Conservation (phyloP, 2,113 vertebrate genomes). For the Corydoras sp. region DNA sequence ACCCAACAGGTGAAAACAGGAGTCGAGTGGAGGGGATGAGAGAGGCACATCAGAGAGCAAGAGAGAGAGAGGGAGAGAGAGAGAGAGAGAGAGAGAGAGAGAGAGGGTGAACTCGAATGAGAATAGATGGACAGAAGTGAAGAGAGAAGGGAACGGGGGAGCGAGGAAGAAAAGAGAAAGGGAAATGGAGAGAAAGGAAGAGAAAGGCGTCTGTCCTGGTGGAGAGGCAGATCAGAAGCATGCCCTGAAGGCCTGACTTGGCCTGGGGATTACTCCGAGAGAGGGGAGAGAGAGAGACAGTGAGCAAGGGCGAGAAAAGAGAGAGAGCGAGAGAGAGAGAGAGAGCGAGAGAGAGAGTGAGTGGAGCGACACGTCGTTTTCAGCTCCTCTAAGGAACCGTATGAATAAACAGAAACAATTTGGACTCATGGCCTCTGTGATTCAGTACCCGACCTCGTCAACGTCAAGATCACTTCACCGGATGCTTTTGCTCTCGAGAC, state of each 20-base stretch:
- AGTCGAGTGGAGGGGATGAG: neutral
- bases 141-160: conserved; percentile 46
- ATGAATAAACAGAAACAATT: conserved; percentile 58
- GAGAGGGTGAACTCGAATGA: conserved; percentile 44
- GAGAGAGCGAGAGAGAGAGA: conserved; percentile 1
- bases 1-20: conserved; percentile 18
- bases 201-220: conserved; percentile 37
- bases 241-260: conserved; percentile 98
- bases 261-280: conserved; percentile 86
- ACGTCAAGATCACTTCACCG: too few species aligned
- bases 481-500: too few species aligned
- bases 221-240: conserved; percentile 96
- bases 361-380: conserved; percentile 81
- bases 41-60: neutral
- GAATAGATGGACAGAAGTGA: conserved; percentile 6
- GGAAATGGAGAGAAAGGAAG: conserved; percentile 9
- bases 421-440: too few species aligned
- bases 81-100: conserved; percentile 64
- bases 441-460: too few species aligned
- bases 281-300: conserved; percentile 1
- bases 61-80: conserved; percentile 53
- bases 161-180: conserved; percentile 64
- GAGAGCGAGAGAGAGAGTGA: conserved; percentile 5
- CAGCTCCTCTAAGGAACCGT: conserved; percentile 90
- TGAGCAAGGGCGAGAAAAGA: conserved; percentile 6